A percentile compares a stretch with the other conserved stretches of the same genome.
These are phyloP conservation scores for Malurus elegans DNA, from an alignment of 2,113 vertebrate genomes.

Conservation along the genomic window DNA sequence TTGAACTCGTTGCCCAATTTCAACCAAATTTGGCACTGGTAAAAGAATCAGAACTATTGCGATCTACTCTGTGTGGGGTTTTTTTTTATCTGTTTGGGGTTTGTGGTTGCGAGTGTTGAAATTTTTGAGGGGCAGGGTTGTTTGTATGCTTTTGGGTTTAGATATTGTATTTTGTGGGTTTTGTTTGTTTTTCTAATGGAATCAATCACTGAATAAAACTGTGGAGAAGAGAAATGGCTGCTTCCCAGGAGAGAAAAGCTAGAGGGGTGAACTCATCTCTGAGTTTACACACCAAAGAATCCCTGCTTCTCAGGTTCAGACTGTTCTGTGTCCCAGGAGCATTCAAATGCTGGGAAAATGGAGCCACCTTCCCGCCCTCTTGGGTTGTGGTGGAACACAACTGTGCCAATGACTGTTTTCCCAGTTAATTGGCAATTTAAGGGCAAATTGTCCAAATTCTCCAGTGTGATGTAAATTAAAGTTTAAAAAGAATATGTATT, in stretches of 20 bases:
- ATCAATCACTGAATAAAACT: not conserved
- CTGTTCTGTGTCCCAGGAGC: not conserved
- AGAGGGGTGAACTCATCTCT: not conserved
- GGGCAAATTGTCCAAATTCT: not conserved
- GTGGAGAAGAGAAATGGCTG: not conserved
- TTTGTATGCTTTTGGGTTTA: not conserved
- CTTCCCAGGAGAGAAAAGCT: not conserved
- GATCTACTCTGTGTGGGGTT: accelerated
- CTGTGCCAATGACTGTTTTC: not conserved
- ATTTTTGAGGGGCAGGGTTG: not conserved
- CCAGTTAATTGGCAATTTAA: not conserved
- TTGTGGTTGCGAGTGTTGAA: not conserved
- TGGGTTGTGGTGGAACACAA: not conserved
- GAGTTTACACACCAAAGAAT: not conserved
- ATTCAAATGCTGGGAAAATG: not conserved
- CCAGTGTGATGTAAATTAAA: not conserved
- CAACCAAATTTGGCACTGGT: not conserved
- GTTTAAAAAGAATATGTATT: not conserved
- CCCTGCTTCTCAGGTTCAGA: not conserved
- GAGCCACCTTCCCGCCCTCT: not conserved
- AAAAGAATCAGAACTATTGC: not conserved
- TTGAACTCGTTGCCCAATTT: not conserved
- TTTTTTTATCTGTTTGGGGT: not conserved
- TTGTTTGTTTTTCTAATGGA: not conserved
- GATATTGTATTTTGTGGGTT: not conserved